Evolutionary conservation across 2,888 invertebrate species (phyloP), one percentile per base, ranked within the genome.

Genomic region (Drosophila prolongata): DNA sequence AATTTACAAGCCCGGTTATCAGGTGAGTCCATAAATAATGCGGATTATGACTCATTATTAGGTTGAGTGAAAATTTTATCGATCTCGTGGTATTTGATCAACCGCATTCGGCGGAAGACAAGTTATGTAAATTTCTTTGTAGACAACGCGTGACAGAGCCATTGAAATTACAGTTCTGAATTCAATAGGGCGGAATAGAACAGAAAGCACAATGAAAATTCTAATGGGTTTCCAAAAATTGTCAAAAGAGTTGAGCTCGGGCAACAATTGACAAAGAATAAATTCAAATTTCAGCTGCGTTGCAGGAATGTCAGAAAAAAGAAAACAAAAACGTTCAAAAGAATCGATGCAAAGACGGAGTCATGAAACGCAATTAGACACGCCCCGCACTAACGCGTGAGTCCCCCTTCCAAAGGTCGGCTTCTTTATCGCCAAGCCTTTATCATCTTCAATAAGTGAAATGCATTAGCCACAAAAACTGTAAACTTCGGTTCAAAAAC

Each of bases 211-310:
- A 71, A 69, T 59, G 69, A 54, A 71, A 80, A 78, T 86, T 47
- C 62, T 66, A 75, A 84, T 87, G 85, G 47, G 73, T 77, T 85
- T 77, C 78, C 59, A 77, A 85, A 70, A 84, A 74, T 78, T 77
- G 77, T 84, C 79, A 79, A 81, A 79, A 86, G 78, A 83, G 83
- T 85, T 82, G 58, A 53, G 58, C 19, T n/a, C 58, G 6, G 19
- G 30, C 52, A 27, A 6, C 19, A 42, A 55, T 34, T 56, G 66
- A 60, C 61, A 58, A 68, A 38, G 49, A 52, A 43, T 34, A 34
- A 38, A 62, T 62, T 62, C 47, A 61, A 62, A 62, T 62, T 60
- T 60, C 37, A 59, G 58, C 58, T 61, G n/a, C 3, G 10, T 16
- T 11, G 8, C 10, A 10, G 37, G 30, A 46, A 37, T 40, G 46